Evolutionary conservation across 2,797 vertebrate species (phyloP).

Genomic region (Chelon labrosus): DNA sequence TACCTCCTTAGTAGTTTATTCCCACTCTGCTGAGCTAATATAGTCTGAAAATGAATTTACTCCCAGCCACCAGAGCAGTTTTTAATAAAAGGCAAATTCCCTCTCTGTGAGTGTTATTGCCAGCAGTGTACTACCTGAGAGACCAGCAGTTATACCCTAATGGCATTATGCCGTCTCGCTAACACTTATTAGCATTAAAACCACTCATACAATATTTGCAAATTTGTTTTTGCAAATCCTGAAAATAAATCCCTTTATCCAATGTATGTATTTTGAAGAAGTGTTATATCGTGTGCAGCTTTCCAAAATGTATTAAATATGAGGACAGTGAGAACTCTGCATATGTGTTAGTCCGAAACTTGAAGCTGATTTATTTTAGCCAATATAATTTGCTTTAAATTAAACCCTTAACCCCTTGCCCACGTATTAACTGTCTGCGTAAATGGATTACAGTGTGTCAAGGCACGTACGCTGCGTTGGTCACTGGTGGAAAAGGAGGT

Average conservation of each 20-base stretch:
- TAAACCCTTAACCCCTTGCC: constrained; percentile 72
- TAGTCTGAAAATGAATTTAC: constrained; percentile 85
- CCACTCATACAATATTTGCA: constrained; percentile 55
- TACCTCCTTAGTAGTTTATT: constrained; percentile 66
- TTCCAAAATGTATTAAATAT: constrained; percentile 18
- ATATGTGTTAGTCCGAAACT: constrained; percentile 42
- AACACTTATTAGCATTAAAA: constrained; percentile 75
- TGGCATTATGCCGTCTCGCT: constrained; percentile 72
- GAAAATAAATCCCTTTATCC: constrained; percentile 50
- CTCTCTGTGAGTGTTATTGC: constrained; percentile 74
- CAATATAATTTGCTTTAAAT: constrained; percentile 75
- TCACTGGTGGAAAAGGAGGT: constrained; percentile 71
- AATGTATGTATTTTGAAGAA: constrained; percentile 41
- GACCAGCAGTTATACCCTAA: constrained; percentile 73
- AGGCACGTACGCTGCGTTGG: constrained; percentile 61
- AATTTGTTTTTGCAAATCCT: constrained; percentile 58
- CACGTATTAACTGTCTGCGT: constrained; percentile 72
- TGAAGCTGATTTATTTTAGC: constrained; percentile 61
- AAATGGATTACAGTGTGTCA: constrained; percentile 79
- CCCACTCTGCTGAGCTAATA: constrained; percentile 72
- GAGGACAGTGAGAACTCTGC: constrained; percentile 29
- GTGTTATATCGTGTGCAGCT: constrained; percentile 24
- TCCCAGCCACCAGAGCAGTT: constrained; percentile 80
- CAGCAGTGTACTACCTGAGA: constrained; percentile 78
- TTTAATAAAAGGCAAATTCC: constrained; percentile 82